phyloP scores from a whole-genome alignment of 1,140 invertebrate genomes.

The Berghia stephanieae region DNA sequence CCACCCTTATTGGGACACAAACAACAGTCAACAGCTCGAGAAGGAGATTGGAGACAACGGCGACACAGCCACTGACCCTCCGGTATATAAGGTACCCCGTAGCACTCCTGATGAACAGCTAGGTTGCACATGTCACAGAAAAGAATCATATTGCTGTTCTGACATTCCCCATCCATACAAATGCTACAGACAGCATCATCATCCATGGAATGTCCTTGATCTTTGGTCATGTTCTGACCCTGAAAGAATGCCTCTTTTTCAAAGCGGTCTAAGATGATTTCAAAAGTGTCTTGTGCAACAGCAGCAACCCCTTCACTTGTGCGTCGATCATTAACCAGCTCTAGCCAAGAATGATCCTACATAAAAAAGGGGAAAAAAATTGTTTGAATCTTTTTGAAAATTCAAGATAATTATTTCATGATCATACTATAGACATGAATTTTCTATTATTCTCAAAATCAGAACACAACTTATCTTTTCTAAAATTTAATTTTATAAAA shows the following conservation, averaged over 20 bases:
- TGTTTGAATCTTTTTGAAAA: neutral
- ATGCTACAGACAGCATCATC: conserved; percentile 99
- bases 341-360: conserved; percentile 87
- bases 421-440: neutral
- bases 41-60: conserved; percentile 93
- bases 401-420: neutral
- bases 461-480: too few species aligned
- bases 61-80: conserved; percentile 99
- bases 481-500: too few species aligned
- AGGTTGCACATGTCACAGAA: conserved; percentile 99
- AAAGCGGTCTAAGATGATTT: conserved; percentile 93
- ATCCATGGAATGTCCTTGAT: conserved; percentile 72
- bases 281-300: conserved; percentile 79
- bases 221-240: conserved; percentile 59
- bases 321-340: conserved; percentile 83
- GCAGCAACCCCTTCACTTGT: conserved; percentile 43
- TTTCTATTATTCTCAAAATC: too few species aligned
- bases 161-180: conserved; percentile 89
- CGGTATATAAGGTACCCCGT: conserved; percentile 98
- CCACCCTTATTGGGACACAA: conserved; percentile 98
- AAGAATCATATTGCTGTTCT: conserved; percentile 94
- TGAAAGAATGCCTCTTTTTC: conserved; percentile 98
- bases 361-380: conserved; percentile 35
- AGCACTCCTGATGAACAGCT: conserved; percentile 98
- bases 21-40: conserved; percentile 93